Evolutionary conservation across 1,140 invertebrate species (phyloP), one percentile per base, ranked within the genome.

Genomic region (Drosophila nigrodunni): DNA sequence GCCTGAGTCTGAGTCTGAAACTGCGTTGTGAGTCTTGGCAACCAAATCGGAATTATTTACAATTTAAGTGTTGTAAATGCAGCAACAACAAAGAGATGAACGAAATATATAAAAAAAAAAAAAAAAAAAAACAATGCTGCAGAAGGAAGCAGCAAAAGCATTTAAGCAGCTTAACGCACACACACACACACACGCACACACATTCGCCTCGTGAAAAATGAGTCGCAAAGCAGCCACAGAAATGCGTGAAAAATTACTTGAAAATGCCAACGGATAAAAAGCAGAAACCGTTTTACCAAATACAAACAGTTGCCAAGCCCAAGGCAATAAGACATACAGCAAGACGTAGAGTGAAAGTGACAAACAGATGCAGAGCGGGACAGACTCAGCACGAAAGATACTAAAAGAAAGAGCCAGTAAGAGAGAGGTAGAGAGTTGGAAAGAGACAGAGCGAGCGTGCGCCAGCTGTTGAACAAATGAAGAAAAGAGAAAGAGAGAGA

Each of bases 41-140:
- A 76, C 66, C 73, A 77, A 81, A 81, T 70, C 68, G 69, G 83
- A 75, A 88, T 87, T 87, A 88, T 88, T 87, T 88, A 87, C 83
- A 83, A 87, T 88, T 87, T 88, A 88, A 87, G 83, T 88, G 83
- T 80, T 88, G 83, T 88, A 88, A 87, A 78, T 88, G 83, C 80
- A 70, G 64, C 83, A 78, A 68, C 58, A 58, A 75, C 64, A 68
- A 37, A 39, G 52, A 35, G 25, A 11, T 41, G 30, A 21, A 13
- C 3, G 18, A 30, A 13, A 60, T 21, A 2, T 21, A 59, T 10
- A n/a, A n/a, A n/a, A n/a, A n/a, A n/a, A n/a, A n/a, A 72, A 73
- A 52, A 18, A 55, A 54, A 77, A 74, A 82, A 77, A 49, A 82
- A 64, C 83, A 82, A 79, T 86, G 82, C 76, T 79, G 82, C 82